Base-by-base conservation (phyloP, 2,888 invertebrate species). In the Ctena decussata region DNA sequence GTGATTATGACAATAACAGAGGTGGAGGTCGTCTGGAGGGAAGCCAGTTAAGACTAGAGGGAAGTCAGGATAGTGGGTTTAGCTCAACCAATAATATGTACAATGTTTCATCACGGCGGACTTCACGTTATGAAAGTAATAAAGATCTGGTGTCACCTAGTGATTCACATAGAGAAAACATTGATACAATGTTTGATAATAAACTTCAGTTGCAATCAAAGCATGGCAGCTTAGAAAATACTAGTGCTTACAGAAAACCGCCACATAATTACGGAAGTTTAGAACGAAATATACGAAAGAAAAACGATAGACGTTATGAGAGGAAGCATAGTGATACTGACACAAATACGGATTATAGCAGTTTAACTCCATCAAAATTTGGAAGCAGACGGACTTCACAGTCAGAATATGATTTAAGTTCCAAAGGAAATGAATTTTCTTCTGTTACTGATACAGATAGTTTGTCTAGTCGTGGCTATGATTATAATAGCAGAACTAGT, bases 21-120 rank as follows among this genome's bases (percentile, higher is more conserved):
- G 57, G 86, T 41, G 87, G 81, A 6, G 88, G 73, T 73, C 82
- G 79, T 21, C 69, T 75, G n/a, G 75, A 76, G 35, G 69, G 69
- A 41, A 73, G 79, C 41, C 83, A 83, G 57, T 73, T 74, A 32
- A 30, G 77, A 46, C 70, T 81, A 39, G 81, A 85, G 41, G 24
- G 92, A 8, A 92, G 92, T 77, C 89, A 87, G 46, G 93, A 93
- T 70, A 91, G 91, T 84, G 93, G 94, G 0, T 92, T 93, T 85
- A 92, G 91, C 82, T 94, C 94, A 18, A 91, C 93, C 73, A 94
- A 94, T 90, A 95, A 95, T 80, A 92, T 96, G 89, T 96, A 96
- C 91, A 96, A 95, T 90, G 93, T 96, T 27, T 94, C 94, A 74
- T 95, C 95, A 53, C 95, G 96, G 82, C 92, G 96, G 75, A 95